Percentiles rank a stretch among this genome's conserved stretches.
These are phyloP conservation scores for Tetragnatha montana DNA, from an alignment of 2,888 invertebrate genomes.

Conservation along the genomic window DNA sequence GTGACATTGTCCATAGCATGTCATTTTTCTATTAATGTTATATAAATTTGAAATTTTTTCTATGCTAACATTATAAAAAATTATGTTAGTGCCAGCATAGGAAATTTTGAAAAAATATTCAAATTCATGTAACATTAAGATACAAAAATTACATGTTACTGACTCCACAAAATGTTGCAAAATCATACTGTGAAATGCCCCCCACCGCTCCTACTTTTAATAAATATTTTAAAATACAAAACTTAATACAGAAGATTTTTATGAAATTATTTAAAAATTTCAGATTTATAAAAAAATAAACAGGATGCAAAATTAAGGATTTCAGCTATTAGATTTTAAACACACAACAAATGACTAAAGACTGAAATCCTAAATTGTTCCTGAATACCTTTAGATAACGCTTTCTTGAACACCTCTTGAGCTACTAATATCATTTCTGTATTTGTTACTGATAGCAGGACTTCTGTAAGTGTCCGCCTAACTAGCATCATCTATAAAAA, in stretches of 20 bases:
- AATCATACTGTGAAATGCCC: too few species aligned
- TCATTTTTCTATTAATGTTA: too few species aligned
- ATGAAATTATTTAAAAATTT: background rate
- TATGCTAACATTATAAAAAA: too few species aligned
- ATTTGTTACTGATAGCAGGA: conserved; percentile 94
- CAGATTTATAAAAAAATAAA: background rate
- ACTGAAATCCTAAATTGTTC: conserved; percentile 11
- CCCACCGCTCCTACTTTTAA: background rate
- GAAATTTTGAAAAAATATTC: too few species aligned
- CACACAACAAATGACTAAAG: background rate
- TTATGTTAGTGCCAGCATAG: too few species aligned
- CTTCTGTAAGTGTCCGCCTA: conserved; percentile 91
- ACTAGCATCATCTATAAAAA: conserved; percentile 85
- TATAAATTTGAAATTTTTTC: too few species aligned
- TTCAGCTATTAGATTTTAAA: background rate
- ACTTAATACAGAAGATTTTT: background rate
- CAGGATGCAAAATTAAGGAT: background rate
- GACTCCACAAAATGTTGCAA: too few species aligned
- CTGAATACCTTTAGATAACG: conserved; percentile 84
- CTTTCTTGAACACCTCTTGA: conserved; percentile 88
- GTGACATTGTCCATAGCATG: too few species aligned
- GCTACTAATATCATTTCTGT: conserved; percentile 90
- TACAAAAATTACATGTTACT: too few species aligned
- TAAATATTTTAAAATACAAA: background rate
- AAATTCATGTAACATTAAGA: too few species aligned